These are phyloP conservation scores for Agelastica alni DNA, from an alignment of 2,888 invertebrate species.

Conservation along the genomic window DNA sequence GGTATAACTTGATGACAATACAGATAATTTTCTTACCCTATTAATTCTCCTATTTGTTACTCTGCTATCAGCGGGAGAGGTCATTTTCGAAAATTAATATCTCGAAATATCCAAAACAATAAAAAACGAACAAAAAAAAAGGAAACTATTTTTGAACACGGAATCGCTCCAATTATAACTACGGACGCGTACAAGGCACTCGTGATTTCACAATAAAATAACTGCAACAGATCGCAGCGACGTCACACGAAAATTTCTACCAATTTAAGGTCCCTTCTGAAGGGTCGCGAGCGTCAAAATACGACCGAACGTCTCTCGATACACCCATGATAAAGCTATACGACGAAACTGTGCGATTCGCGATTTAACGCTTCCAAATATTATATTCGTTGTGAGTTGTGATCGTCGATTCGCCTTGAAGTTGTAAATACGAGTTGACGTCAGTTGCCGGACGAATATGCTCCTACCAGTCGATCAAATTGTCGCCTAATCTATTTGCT, in stretches of 20 bases:
- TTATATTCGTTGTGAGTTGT: conserved; percentile 29
- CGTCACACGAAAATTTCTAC: conserved; percentile 13
- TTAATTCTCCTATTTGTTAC: neutral
- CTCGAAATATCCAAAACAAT: neutral
- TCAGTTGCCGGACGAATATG: conserved; percentile 36
- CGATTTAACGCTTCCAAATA: conserved; percentile 9
- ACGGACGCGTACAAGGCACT: neutral
- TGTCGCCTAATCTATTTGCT: conserved; percentile 29
- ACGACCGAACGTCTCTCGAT: conserved; percentile 12
- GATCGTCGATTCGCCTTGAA: conserved; percentile 31
- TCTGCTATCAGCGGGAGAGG: neutral
- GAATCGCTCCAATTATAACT: neutral
- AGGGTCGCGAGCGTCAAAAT: conserved; percentile 18
- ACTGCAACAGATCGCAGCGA: conserved; percentile 5
- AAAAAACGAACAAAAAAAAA: neutral
- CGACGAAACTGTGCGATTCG: neutral
- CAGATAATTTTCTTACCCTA: conserved; percentile 2
- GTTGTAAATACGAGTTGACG: conserved; percentile 49
- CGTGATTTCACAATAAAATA: neutral
- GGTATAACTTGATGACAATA: too few relatives aligned
- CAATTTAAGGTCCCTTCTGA: conserved; percentile 3
- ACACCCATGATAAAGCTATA: conserved; percentile 26
- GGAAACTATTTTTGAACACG: conserved; percentile 1
- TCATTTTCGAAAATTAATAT: conserved; percentile 4
- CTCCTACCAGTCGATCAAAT: conserved; percentile 33